Percentiles rank a stretch among this genome's conserved stretches.
Conservation (phyloP, 2,113 vertebrate species). For the human (Homo sapiens) region GRCh38 chr17:62422001-62422500, state of each 20-base stretch:
- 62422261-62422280: not conserved
- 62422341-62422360: slow-evolving; percentile 12
- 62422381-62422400: slow-evolving; percentile 46
- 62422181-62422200: not conserved
- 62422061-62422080: not conserved
- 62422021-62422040: no score
- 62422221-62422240: not conserved
- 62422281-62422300: slow-evolving; percentile 34
- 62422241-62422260: not conserved
- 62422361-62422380: slow-evolving; percentile 13
- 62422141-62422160: not conserved
- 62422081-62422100: not conserved
- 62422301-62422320: not conserved
- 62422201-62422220: not conserved
- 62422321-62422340: slow-evolving; percentile 42
- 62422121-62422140: slow-evolving; percentile 27
- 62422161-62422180: not conserved
- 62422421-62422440: slow-evolving; percentile 45
- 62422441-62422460: not conserved
- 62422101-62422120: not conserved
- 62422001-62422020: no score
- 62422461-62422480: not conserved
- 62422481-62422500: not conserved
- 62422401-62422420: not conserved
- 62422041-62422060: not conserved